Evolutionary conservation across 1,140 invertebrate genomes (phyloP).

Genomic region (roundworm (Caenorhabditis elegans)): DNA sequence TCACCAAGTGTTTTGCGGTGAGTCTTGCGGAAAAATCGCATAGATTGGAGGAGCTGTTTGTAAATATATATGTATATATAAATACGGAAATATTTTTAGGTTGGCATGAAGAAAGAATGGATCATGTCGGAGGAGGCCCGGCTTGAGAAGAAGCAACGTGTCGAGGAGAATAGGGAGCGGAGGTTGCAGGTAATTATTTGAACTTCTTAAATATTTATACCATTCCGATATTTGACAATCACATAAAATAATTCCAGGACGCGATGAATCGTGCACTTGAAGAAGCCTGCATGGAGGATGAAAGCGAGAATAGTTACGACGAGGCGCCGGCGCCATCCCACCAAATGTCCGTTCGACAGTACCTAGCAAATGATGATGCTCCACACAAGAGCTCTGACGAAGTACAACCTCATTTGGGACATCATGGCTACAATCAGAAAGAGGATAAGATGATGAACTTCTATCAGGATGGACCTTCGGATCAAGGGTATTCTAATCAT

Average conservation of each 20-base stretch:
- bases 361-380: neutral
- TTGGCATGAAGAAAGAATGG: slow-evolving; percentile 95
- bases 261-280: neutral
- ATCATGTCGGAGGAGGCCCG: slow-evolving; percentile 97
- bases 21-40: neutral
- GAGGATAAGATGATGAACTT: neutral
- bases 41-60: neutral
- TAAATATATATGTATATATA: neutral
- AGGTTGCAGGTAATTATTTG: neutral
- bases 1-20: slow-evolving; percentile 83
- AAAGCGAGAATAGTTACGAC: neutral
- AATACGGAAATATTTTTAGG: slow-evolving; percentile 50
- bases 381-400: neutral
- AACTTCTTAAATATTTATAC: no score
- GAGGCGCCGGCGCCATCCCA: neutral
- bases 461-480: neutral
- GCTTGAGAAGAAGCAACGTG: slow-evolving; percentile 83
- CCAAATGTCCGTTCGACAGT: neutral
- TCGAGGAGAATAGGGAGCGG: slow-evolving; percentile 81
- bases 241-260: neutral
- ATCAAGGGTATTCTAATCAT: neutral
- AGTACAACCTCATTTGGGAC: neutral
- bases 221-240: no score
- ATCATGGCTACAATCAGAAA: neutral
- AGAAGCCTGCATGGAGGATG: neutral